These are phyloP conservation scores for Clarias magur DNA, from an alignment of 2,113 vertebrate species.

Conservation along the genomic window DNA sequence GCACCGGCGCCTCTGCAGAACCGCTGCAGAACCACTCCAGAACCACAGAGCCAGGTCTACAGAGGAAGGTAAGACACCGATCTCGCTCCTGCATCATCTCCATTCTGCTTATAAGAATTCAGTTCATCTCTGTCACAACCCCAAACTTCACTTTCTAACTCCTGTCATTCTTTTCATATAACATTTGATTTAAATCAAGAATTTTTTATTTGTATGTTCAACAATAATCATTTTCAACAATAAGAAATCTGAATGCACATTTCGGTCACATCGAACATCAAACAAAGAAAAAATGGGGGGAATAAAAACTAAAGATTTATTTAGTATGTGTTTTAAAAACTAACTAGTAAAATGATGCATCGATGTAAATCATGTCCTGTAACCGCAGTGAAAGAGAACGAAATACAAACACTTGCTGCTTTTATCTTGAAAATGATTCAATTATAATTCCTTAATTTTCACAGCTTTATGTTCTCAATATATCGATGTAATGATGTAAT, in stretches of 20 bases:
- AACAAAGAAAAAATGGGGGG: neutral
- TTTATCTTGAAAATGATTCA: neutral
- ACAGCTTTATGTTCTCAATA: neutral
- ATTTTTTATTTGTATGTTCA: neutral
- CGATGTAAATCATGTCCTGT: neutral
- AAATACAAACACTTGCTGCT: neutral
- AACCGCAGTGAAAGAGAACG: neutral
- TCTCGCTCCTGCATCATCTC: neutral
- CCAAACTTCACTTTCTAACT: neutral
- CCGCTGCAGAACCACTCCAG: constrained; percentile 22
- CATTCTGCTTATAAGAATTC: neutral
- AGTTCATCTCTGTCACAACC: neutral
- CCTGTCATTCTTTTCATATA: neutral
- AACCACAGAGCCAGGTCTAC: constrained; percentile 29
- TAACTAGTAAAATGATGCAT: neutral
- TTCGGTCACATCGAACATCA: neutral
- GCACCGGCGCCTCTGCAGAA: neutral
- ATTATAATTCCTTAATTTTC: neutral
- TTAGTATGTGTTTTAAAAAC: neutral
- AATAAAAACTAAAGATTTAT: neutral
- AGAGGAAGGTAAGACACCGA: constrained; percentile 45
- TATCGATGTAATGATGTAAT: no score
- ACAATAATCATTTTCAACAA: neutral
- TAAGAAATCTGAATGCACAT: neutral
- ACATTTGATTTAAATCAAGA: no score